Conservation (phyloP, 1,140 invertebrate species). For the Nymphalis io region DNA sequence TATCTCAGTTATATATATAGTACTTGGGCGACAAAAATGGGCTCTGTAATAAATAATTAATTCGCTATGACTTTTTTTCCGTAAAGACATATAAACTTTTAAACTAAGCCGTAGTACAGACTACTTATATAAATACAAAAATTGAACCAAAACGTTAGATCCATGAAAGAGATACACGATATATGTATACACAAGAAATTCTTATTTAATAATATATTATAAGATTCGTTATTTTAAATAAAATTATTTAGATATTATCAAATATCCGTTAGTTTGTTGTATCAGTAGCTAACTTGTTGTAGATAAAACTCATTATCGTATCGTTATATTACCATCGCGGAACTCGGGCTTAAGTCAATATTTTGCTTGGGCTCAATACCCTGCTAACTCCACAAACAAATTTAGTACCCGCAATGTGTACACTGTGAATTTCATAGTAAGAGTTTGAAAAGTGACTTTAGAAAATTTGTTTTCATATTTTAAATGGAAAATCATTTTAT, state of each 20-base stretch:
- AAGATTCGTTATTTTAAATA: too few species aligned
- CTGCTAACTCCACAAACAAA: conserved; percentile 21
- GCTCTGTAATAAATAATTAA: too few species aligned
- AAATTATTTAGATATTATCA: background rate
- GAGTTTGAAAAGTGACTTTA: background rate
- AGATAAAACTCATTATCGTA: conserved; percentile 56
- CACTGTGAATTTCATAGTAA: conserved; percentile 21
- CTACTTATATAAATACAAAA: too few species aligned
- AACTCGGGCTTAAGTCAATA: conserved; percentile 52
- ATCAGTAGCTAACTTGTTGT: conserved; percentile 43
- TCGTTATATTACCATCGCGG: conserved; percentile 38
- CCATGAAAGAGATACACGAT: too few species aligned
- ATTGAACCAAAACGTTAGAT: too few species aligned
- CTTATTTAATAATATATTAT: too few species aligned
- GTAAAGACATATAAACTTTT: too few species aligned
- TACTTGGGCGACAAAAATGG: too few species aligned
- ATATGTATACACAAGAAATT: too few species aligned
- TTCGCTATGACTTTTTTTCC: too few species aligned
- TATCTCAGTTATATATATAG: too few species aligned
- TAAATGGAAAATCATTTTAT: background rate
- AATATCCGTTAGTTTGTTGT: background rate
- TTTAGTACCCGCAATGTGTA: conserved; percentile 19
- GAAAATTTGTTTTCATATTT: conserved; percentile 12
- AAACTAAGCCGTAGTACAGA: too few species aligned
- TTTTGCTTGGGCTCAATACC: conserved; percentile 41